A percentile compares a stretch with the other conserved stretches of the same genome.
Evolutionary conservation across 2,888 invertebrate genomes (phyloP).

Genomic region (Ormyrus labotus): DNA sequence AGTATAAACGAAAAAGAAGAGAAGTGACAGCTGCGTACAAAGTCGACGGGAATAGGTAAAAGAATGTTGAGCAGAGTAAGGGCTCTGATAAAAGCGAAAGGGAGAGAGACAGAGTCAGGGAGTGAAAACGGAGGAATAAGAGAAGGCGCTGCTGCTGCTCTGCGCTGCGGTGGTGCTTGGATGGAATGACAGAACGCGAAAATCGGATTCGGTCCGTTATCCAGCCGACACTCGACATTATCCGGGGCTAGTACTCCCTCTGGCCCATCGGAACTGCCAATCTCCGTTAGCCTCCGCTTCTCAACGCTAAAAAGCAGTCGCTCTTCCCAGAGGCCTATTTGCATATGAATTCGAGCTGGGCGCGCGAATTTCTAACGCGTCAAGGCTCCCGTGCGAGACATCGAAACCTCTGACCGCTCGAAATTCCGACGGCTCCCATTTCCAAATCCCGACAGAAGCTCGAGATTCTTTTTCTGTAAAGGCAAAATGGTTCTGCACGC

Average conservation of each 20-base stretch:
- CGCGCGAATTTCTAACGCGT: conserved; percentile 33
- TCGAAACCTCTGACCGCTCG: conserved; percentile 17
- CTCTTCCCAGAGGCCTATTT: conserved; percentile 62
- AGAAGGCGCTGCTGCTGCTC: not conserved
- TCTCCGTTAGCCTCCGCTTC: conserved; percentile 62
- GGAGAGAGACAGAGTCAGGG: not conserved
- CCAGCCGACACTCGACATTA: conserved; percentile 56
- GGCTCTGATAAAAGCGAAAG: conserved; percentile 29
- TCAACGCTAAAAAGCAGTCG: conserved; percentile 60
- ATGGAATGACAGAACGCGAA: conserved; percentile 57
- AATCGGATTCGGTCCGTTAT: conserved; percentile 59
- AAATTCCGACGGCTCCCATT: not conserved
- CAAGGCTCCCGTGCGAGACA: conserved; percentile 8
- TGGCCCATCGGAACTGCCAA: conserved; percentile 65
- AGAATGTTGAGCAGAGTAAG: conserved; percentile 36
- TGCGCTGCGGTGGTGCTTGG: not conserved
- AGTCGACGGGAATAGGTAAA: conserved; percentile 57
- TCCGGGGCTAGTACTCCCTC: conserved; percentile 37
- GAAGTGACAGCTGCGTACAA: conserved; percentile 56
- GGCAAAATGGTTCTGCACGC: too few relatives aligned
- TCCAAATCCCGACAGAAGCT: not conserved
- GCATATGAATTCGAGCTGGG: conserved; percentile 67
- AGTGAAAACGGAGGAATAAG: conserved; percentile 12
- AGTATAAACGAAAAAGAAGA: conserved; percentile 29
- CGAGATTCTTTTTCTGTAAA: too few relatives aligned